These are phyloP conservation scores for Sylvietta virens DNA, from an alignment of 2,113 vertebrate genomes.

Conservation along the genomic window DNA sequence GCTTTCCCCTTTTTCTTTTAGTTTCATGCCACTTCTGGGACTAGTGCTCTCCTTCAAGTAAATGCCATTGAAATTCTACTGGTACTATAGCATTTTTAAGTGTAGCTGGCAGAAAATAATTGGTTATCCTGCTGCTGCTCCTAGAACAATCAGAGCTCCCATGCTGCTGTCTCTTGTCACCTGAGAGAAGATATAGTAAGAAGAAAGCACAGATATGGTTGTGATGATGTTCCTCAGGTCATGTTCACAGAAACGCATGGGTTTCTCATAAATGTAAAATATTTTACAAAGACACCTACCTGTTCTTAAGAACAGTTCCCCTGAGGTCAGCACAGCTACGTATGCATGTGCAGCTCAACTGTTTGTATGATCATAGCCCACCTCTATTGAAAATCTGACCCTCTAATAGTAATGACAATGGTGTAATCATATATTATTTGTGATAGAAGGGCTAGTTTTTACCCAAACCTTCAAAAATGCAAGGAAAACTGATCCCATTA, in stretches of 20 bases:
- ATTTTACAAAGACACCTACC: accelerated
- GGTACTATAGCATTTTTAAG: neutral
- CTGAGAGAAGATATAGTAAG: neutral
- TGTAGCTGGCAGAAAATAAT: neutral
- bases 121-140: neutral
- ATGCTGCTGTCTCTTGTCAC: neutral
- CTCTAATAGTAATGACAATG: neutral
- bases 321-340: neutral
- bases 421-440: neutral
- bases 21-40: neutral
- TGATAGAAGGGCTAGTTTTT: neutral
- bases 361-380: neutral
- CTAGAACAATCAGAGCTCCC: neutral
- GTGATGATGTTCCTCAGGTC: neutral
- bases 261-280: neutral
- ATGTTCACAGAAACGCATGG: accelerated
- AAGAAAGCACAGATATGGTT: neutral
- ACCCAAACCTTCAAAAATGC: neutral
- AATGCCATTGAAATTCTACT: neutral
- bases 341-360: neutral
- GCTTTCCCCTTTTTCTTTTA: neutral
- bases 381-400: neutral
- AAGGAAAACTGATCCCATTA: neutral
- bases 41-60: neutral
- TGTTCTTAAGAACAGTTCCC: neutral